Percentiles rank a stretch among this genome's conserved stretches.
These are phyloP conservation scores for Melanocharis versteri DNA, from an alignment of 2,113 vertebrate species.

Conservation along the genomic window DNA sequence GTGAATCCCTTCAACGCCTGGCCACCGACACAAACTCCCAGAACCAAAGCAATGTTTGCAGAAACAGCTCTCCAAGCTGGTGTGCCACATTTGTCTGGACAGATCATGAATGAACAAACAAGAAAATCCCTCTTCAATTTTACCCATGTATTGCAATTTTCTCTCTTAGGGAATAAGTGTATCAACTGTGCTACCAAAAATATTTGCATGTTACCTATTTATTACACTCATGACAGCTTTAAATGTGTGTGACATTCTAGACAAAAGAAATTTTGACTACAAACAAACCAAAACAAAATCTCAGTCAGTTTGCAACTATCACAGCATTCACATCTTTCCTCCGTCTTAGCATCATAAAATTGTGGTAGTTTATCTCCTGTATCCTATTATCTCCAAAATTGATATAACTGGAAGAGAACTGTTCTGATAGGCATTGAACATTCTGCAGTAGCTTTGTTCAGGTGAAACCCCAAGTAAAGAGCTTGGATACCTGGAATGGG, in stretches of 20 bases:
- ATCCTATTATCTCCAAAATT: not conserved
- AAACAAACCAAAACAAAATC: not conserved
- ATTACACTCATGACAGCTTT: not conserved
- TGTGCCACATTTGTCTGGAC: not conserved
- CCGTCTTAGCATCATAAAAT: not conserved
- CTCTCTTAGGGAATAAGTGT: not conserved
- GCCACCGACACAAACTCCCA: not conserved
- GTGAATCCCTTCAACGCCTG: not conserved
- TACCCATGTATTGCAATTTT: not conserved
- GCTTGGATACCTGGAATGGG: accelerated
- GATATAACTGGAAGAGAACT: not conserved
- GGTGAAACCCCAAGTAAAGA: not conserved
- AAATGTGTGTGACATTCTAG: not conserved
- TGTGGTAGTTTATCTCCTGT: not conserved
- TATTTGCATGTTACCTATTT: not conserved
- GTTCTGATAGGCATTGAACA: not conserved
- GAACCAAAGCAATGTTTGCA: not conserved
- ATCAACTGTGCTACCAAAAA: not conserved
- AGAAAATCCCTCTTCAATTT: not conserved
- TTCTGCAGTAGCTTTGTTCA: not conserved
- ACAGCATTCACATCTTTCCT: not conserved
- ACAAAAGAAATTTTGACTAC: not conserved
- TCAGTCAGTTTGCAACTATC: not conserved
- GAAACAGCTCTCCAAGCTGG: not conserved
- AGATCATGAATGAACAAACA: not conserved